Conservation (phyloP, 1,140 invertebrate genomes). For the Psix sp. region DNA sequence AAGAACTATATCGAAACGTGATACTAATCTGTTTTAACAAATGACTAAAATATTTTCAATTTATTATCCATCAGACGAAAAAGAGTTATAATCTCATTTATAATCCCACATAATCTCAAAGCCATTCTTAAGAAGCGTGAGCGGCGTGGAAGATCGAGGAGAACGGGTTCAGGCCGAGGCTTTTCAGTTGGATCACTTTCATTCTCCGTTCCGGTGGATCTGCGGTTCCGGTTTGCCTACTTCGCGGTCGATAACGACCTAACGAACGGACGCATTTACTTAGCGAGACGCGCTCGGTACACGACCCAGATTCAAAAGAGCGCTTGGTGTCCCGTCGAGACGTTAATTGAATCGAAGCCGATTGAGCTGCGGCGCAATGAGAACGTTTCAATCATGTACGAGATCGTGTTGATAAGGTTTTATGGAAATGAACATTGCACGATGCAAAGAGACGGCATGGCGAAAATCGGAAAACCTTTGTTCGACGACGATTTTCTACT, state of each 20-base stretch:
- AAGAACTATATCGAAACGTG: too few species aligned
- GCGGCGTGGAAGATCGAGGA: constrained; percentile 34
- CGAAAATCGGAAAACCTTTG: constrained; percentile 22
- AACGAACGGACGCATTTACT: constrained; percentile 28
- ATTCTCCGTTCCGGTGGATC: constrained; percentile 46
- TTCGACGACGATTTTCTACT: constrained; percentile 33
- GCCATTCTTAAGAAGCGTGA: too few species aligned
- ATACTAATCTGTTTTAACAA: too few species aligned
- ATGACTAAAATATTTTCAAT: too few species aligned
- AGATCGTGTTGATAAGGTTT: constrained; percentile 39
- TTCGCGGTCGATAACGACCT: constrained; percentile 40
- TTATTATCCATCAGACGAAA: too few species aligned
- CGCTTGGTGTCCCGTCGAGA: constrained; percentile 25
- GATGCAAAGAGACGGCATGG: constrained; percentile 11
- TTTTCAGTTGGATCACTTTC: constrained; percentile 50
- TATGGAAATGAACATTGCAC: constrained; percentile 33
- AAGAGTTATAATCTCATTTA: too few species aligned
- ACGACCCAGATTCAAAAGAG: constrained; percentile 47
- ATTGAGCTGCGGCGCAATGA: constrained; percentile 19
- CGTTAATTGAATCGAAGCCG: constrained; percentile 51
- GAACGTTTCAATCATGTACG: constrained; percentile 27
- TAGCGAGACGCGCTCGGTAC: constrained; percentile 1
- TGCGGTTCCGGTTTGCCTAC: constrained; percentile 54
- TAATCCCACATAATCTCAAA: too few species aligned
- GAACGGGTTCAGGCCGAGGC: constrained; percentile 21